These are phyloP conservation scores for Phoenoteleia sp. DNA, from an alignment of 2,888 invertebrate genomes.

Conservation along the genomic window DNA sequence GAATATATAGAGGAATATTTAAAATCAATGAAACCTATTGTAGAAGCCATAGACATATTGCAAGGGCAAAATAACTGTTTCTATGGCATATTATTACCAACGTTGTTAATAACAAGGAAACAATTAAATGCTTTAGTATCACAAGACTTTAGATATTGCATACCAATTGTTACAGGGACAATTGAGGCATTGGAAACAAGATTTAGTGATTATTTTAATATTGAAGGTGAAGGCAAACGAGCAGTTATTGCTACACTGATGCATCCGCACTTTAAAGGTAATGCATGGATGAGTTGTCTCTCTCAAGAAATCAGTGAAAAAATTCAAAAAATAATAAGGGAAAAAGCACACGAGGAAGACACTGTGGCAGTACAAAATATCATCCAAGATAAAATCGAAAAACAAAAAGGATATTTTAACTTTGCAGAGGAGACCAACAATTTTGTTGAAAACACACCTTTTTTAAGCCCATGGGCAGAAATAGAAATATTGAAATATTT, in stretches of 20 bases:
- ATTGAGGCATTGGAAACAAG: neutral
- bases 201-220: conserved; percentile 3
- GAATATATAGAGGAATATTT: conserved; percentile 14
- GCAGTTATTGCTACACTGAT: neutral
- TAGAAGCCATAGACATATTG: conserved; percentile 4
- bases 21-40: conserved; percentile 4
- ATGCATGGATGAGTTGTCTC: neutral
- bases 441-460: neutral
- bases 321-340: too few species aligned
- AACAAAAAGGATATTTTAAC: neutral
- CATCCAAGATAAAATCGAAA: neutral
- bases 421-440: neutral
- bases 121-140: neutral
- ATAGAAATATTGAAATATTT: conserved; percentile 9
- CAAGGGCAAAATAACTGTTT: conserved; percentile 4
- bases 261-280: neutral
- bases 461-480: neutral
- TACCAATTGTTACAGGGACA: neutral
- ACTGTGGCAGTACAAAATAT: neutral
- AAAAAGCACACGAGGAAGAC: too few species aligned
- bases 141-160: conserved; percentile 6
- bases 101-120: neutral
- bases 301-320: neutral
- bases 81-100: conserved; percentile 19
- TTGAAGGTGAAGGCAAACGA: neutral